These are phyloP conservation scores for Pangasius djambal DNA, from an alignment of 2,797 vertebrate species.

Conservation along the genomic window DNA sequence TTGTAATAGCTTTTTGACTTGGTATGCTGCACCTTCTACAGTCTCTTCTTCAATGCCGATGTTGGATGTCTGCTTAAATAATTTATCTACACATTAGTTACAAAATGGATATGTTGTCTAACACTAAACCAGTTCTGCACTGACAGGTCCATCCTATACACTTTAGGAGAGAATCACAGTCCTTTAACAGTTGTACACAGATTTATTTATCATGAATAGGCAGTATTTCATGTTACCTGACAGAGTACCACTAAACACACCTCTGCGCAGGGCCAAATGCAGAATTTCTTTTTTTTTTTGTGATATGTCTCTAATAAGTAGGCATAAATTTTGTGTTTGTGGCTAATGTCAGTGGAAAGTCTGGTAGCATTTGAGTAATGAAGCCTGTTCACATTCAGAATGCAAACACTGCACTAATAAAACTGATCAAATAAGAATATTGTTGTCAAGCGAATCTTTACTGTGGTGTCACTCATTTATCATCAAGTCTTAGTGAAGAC, in stretches of 20 bases:
- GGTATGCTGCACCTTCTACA: conserved; percentile 6
- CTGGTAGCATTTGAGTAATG: conserved; percentile 58
- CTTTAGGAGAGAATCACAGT: not conserved
- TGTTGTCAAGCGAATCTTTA: conserved; percentile 7
- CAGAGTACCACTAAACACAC: not conserved
- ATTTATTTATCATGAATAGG: conserved; percentile 40
- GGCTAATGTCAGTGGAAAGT: conserved; percentile 51
- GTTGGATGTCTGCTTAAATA: conserved; percentile 33
- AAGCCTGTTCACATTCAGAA: conserved; percentile 59
- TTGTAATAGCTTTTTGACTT: conserved; percentile 12
- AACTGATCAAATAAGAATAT: conserved; percentile 41
- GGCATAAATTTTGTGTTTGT: conserved; percentile 55
- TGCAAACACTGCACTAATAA: conserved; percentile 68
- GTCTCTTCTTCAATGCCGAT: not conserved
- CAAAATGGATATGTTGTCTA: conserved; percentile 12
- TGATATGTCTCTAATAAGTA: conserved; percentile 2
- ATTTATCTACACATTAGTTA: not conserved
- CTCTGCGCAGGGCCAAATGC: conserved; percentile 11
- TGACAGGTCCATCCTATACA: conserved; percentile 1
- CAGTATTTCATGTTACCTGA: conserved; percentile 42
- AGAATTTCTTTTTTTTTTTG: not conserved
- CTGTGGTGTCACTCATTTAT: not conserved
- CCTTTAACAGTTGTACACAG: not conserved
- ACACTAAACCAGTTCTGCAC: conserved; percentile 34
- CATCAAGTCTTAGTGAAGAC: not conserved